Evolutionary conservation across 2,113 vertebrate species (phyloP).

Genomic region (Anguilla rostrata): DNA sequence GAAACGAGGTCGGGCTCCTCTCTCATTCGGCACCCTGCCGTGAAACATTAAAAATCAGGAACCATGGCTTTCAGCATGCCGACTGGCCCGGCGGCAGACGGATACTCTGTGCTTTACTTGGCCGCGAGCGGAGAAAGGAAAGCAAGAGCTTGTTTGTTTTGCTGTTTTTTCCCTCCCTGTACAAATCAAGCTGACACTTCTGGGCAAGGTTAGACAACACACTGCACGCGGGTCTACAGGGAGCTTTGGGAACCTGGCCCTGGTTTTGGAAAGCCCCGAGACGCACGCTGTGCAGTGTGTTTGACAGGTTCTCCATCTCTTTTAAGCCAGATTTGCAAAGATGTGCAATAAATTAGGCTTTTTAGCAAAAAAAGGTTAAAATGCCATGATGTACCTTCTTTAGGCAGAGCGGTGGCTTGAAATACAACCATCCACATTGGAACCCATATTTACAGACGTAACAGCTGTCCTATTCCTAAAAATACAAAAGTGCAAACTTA

Average conservation of each 20-base stretch:
- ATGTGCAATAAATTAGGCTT: slow-evolving; percentile 29
- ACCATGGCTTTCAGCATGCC: slow-evolving; percentile 11
- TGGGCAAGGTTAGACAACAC: slow-evolving; percentile 30
- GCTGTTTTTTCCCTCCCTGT: slow-evolving; percentile 33
- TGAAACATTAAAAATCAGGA: slow-evolving; percentile 20
- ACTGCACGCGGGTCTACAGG: slow-evolving; percentile 28
- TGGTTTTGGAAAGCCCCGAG: slow-evolving; percentile 27
- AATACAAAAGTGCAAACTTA: not conserved
- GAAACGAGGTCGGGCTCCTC: not conserved
- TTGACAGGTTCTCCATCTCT: slow-evolving; percentile 34
- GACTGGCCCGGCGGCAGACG: slow-evolving; percentile 15
- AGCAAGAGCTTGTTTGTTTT: slow-evolving; percentile 44
- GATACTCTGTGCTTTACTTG: slow-evolving; percentile 44
- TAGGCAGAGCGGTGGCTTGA: slow-evolving; percentile 27
- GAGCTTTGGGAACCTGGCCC: slow-evolving; percentile 27
- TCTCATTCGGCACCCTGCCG: slow-evolving; percentile 10
- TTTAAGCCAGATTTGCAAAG: slow-evolving; percentile 16
- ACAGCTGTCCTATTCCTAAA: not conserved
- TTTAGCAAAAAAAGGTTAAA: slow-evolving; percentile 26
- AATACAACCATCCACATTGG: slow-evolving; percentile 37
- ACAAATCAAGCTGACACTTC: slow-evolving; percentile 49
- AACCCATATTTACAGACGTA: slow-evolving; percentile 29
- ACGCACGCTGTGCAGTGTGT: slow-evolving; percentile 19
- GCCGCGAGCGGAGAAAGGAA: slow-evolving; percentile 42
- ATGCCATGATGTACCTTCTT: slow-evolving; percentile 37